Base-by-base conservation (phyloP, 2,113 vertebrate genomes). In the Engystomops pustulosus region DNA sequence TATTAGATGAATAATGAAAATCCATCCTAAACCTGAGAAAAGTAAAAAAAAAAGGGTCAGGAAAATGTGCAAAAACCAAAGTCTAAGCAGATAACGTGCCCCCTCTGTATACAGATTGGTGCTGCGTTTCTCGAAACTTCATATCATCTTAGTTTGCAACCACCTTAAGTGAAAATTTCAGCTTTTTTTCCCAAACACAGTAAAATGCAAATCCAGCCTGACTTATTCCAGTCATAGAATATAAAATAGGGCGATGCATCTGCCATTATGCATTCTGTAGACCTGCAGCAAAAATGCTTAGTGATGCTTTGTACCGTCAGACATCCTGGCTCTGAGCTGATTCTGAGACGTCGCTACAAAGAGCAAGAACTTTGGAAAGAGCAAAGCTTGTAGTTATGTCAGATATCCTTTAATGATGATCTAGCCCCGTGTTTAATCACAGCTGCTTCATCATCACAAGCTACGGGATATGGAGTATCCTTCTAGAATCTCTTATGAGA, bases 361-460 rank as follows among this genome's bases (percentile, higher is more conserved):
- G 44, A 49, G 41, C 45, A 17, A 41, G 23, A 78, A 78, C 51
- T 78, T 78, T 58, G 34, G 75, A 78, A 77, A 60, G 65, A 81
- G 65, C 79, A 81, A 70, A 81, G 45, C 62, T 81, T 53, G 79
- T 81, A 45, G 65, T 70, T 53, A 70, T 68, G 79, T 81, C 47
- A 69, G 45, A 53, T 51, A 51, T 34, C 45, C 62, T 53, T 53
- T 53, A 53, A 55, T 69, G 47, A 70, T 55, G 65, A 81, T 81
- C 62, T 53, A 69, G 79, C 45, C 30, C 7, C 38, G 32, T 23
- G 30, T 53, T 81, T 81, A 47, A 51, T 51, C 47, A 53, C 79
- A 53, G 10, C 32, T 69, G 51, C 51, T 78, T 78, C 30, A 38
- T 60, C 34, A 78, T 78, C 75, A 78, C 51, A 78, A 77, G 75